Conservation (phyloP, 64 coral and sea anemone genomes). For the Pachyseris speciosa region DNA sequence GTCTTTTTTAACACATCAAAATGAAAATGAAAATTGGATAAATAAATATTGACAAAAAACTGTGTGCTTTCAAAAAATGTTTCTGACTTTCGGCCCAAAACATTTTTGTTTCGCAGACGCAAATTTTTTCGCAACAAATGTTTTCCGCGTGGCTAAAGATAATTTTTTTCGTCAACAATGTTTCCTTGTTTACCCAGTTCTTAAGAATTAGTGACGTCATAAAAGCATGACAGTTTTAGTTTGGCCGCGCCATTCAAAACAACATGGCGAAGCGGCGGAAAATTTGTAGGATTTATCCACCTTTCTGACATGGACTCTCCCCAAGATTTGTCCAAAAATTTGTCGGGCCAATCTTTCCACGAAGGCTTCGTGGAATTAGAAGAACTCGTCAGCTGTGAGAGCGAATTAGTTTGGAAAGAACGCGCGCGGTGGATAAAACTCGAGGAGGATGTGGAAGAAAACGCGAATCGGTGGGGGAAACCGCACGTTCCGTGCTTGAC, state of each 20-base stretch:
- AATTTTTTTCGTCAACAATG: no score
- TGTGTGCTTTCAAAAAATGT: no score
- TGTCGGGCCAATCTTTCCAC: constrained; percentile 6
- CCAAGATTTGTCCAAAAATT: background rate
- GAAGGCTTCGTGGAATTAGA: constrained; percentile 97
- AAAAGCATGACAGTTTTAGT: background rate
- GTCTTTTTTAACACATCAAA: no score
- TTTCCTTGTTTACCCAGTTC: no score
- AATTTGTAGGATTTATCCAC: background rate
- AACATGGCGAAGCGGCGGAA: background rate
- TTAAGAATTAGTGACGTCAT: constrained; percentile 46
- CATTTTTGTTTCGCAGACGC: no score
- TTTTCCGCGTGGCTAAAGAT: no score
- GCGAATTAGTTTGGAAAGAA: constrained; percentile 92
- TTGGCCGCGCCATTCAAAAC: background rate
- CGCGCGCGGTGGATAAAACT: constrained; percentile 96
- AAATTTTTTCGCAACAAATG: no score
- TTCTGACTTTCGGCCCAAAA: no score
- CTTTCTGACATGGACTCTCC: background rate
- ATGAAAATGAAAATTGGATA: no score
- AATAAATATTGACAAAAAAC: no score
- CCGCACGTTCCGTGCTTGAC: constrained; percentile 94
- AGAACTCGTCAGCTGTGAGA: constrained; percentile 67
- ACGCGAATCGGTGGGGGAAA: constrained; percentile 95
- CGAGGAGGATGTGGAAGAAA: constrained; percentile 96